Evolutionary conservation across 2,797 vertebrate species (phyloP), one percentile per base, ranked within the genome.

Genomic region (Kryptolebias ocellatus): DNA sequence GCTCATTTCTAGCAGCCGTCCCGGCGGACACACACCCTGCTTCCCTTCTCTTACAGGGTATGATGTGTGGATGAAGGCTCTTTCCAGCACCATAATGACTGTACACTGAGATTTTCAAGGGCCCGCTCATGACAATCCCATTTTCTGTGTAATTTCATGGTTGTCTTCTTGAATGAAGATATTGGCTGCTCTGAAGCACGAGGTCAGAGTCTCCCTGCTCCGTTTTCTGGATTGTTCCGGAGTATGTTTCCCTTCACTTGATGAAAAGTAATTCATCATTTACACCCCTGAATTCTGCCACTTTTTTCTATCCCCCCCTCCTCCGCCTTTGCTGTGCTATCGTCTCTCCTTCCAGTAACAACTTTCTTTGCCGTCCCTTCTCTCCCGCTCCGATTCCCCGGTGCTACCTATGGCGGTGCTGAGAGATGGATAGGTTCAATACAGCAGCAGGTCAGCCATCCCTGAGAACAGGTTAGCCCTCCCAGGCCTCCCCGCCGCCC

Each of bases 81-180:
- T 95, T 95, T 82, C 94, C 80, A 64, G 68, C n/a, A 94, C 96
- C 95, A 92, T 98, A 99, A 99, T 99, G 96, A 99, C 96, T 97
- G 96, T 97, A 97, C 95, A 96, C 95, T 95, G 88, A 96, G 96
- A 97, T 98, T 97, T 91, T 98, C 96, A 96, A 98, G 96, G 96
- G 95, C 95, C 96, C 94, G 96, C 96, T 98, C 97, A 98, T 99
- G 98, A 99, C 97, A 99, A 99, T 99, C 97, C 98, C 96, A 99
- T 99, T 98, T 98, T 99, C 96, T 96, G 95, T 99, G 97, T 98
- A 99, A 99, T 99, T 99, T 99, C 98, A 99, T 99, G 98, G 96
- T 99, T 99, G 98, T 99, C 98, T 99, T 99, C 97, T 99, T 99
- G 97, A 99, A 99, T 99, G 98, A 99, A 99, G 98, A 99, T 99